Evolutionary conservation across 1,140 invertebrate genomes (phyloP), one percentile per base, ranked within the genome.

Genomic region (Cydia amplana): DNA sequence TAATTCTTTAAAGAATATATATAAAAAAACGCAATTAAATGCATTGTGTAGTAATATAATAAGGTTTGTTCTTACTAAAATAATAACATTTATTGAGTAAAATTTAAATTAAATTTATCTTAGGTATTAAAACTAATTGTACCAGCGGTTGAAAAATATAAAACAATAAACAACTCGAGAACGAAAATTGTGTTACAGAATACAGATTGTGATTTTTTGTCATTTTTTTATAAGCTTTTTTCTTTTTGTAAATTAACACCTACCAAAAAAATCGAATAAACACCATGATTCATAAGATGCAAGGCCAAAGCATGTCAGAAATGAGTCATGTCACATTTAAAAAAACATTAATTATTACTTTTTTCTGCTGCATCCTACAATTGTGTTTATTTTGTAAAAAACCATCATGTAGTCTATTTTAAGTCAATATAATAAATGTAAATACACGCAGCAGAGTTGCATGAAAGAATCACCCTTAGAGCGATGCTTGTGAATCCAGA

Each of bases 21-120:
- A 28, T 18, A 70, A 12, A 40, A 40, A 73, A 73, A 73, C 72
- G 72, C 72, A 73, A 25, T 73, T 73, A 73, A 73, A 73, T 73
- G 72, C 72, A 73, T 36, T 65, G 64, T 28, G 14, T 65, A 65
- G 60, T 64, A 64, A 65, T 65, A 64, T 23, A 64, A 64, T 23
- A 28, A 32, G 28, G 25, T 43, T 70, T 70, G 64, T 70, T 70
- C 65, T 32, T 70, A 70, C 5, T 20, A n/a, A 23, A 70, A 43
- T 40, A 67, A 70, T 65, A 65, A 32, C 23, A 65, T 43, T 36
- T 70, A 70, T 40, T 70, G 65, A 70, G 28, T 70, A 70, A 40
- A 32, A 18, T 32, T 70, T 70, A 70, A 60, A 60, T 36, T 18
- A 36, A 36, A 18, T 70, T n/a, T 18, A 70, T 36, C 36, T 70